A percentile compares a stretch with the other conserved stretches of the same genome.
Evolutionary conservation across 2,113 vertebrate species (phyloP).

Genomic region (Rafetus swinhoei): DNA sequence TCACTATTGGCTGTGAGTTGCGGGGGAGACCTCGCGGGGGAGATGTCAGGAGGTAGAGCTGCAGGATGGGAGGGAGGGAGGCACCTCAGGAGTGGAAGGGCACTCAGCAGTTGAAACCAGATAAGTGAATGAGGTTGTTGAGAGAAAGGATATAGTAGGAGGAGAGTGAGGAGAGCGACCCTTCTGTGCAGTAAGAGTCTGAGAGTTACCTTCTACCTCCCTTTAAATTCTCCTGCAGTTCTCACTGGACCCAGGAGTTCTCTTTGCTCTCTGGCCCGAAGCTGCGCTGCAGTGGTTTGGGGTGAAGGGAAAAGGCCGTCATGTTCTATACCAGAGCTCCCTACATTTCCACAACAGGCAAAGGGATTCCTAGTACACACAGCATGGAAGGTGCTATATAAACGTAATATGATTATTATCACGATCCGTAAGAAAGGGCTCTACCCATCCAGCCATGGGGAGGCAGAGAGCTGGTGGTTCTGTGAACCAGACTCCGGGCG

Average conservation of each 20-base stretch:
- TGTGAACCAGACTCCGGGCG: neutral
- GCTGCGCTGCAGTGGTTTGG: neutral
- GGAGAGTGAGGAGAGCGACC: neutral
- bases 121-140: neutral
- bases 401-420: neutral
- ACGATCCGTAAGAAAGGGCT: neutral
- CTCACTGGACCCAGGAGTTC: neutral
- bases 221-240: fast-evolving
- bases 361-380: neutral
- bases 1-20: neutral
- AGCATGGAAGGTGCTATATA: no score
- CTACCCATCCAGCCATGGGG: neutral
- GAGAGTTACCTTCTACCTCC: neutral
- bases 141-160: neutral
- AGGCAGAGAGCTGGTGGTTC: neutral
- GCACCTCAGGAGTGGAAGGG: neutral
- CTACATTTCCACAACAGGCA: neutral
- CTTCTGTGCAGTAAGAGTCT: neutral
- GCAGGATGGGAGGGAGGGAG: neutral
- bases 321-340: neutral
- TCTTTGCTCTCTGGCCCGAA: neutral
- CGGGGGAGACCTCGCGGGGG: neutral
- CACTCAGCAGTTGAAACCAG: neutral
- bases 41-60: neutral
- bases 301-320: neutral